A percentile compares a stretch with the other conserved stretches of the same genome.
phyloP scores from a whole-genome alignment of 2,113 vertebrate genomes.

The Epinephelus fuscoguttatus region DNA sequence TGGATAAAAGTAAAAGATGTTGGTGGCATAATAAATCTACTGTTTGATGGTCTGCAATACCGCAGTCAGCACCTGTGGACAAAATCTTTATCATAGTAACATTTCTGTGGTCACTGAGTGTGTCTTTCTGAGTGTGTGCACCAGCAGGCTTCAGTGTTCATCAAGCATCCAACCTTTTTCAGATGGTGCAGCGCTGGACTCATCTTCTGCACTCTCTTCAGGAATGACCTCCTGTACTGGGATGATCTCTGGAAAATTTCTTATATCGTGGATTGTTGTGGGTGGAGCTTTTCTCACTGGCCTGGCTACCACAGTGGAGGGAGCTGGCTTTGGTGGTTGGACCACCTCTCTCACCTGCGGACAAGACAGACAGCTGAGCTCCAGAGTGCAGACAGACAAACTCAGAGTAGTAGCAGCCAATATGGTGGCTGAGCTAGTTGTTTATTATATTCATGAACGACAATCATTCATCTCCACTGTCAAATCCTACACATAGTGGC shows the following conservation, averaged over 20 bases:
- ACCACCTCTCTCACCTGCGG: slow-evolving; percentile 67
- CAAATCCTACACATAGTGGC: neutral
- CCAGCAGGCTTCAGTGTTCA: neutral
- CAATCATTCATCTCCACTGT: neutral
- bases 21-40: neutral
- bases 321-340: slow-evolving; percentile 57
- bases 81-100: neutral
- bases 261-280: slow-evolving; percentile 65
- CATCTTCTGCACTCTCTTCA: slow-evolving; percentile 72
- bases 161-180: slow-evolving; percentile 61
- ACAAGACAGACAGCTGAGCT: slow-evolving; percentile 9
- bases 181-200: slow-evolving; percentile 67
- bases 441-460: neutral
- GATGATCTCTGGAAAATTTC: slow-evolving; percentile 73
- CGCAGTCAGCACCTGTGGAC: neutral
- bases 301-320: slow-evolving; percentile 66
- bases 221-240: slow-evolving; percentile 73
- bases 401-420: neutral
- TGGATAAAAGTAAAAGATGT: neutral
- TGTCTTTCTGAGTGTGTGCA: neutral
- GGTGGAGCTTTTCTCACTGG: slow-evolving; percentile 77
- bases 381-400: neutral
- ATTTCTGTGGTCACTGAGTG: neutral
- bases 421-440: neutral
- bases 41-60: neutral